Percentiles rank a stretch among this genome's conserved stretches.
Evolutionary conservation across 2,113 vertebrate genomes (phyloP).

Genomic region (Nycticebus coucang): DNA sequence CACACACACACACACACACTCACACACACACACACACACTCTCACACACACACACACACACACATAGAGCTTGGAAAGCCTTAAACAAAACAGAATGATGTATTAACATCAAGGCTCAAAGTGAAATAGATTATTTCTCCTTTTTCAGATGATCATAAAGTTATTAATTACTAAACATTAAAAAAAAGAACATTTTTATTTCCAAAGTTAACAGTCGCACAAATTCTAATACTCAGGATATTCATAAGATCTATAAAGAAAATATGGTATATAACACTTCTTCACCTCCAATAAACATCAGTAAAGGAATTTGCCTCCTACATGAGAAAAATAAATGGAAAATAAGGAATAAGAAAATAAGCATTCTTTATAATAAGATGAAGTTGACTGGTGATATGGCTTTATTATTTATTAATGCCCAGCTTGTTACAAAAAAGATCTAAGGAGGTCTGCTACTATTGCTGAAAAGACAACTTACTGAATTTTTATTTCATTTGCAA

Average conservation of each 20-base stretch:
- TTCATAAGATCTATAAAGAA: slow-evolving; percentile 29
- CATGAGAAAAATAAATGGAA: slow-evolving; percentile 2
- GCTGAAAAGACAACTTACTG: background rate
- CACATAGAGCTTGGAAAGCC: background rate
- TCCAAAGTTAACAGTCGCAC: slow-evolving; percentile 37
- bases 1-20: background rate
- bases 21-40: too few relatives aligned
- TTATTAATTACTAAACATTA: slow-evolving; percentile 35
- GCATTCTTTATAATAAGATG: background rate
- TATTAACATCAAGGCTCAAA: background rate
- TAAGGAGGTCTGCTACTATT: background rate
- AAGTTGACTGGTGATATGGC: background rate
- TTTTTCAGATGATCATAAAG: slow-evolving; percentile 50
- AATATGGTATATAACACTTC: background rate
- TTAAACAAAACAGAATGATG: background rate
- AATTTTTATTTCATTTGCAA: slow-evolving; percentile 25
- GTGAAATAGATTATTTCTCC: background rate
- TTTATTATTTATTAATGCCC: slow-evolving; percentile 35
- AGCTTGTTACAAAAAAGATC: background rate
- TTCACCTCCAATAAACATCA: background rate
- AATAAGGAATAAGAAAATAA: slow-evolving; percentile 30
- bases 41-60: too few relatives aligned
- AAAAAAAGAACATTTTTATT: slow-evolving; percentile 12
- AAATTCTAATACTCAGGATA: background rate
- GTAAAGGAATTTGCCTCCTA: background rate